Base-by-base conservation (phyloP, 2,113 vertebrate species). In the Loxodonta africana region DNA sequence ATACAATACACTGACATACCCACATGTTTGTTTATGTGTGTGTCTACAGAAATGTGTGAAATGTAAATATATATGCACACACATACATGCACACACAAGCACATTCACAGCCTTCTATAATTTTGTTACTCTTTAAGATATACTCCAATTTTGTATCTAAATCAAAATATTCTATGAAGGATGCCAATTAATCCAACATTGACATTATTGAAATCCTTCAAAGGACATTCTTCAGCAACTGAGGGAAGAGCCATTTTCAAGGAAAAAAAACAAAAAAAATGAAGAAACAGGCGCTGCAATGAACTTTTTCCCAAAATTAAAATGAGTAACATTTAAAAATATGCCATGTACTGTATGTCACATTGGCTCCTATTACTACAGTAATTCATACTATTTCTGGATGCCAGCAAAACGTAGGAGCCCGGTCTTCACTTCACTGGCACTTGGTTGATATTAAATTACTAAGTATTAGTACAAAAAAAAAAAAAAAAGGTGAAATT, bases 321-420 rank as follows among this genome's bases (percentile, higher is more conserved):
- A 97, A 97, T 93, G 51, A 93, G 28, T 87, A 95, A 92, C 91
- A 96, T 96, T 96, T 86, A 51, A 97, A 97, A 97, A 96, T 95
- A 96, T 96, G 94, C 37, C 82, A 80, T n/a, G 12, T 83, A 83
- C 88, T 95, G 86, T 95, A 97, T 93, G 92, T 20, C 84, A 96
- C 48, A 17, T 62, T 95, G 92, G 94, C 90, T 97, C 78, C 48
- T 69, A 86, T 95, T 95, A 91, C 90, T 89, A 51, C 18, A 95
- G 85, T 94, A 97, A 95, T 90, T 92, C 88, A 69, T 95, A 95
- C 95, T n/a, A 80, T 90, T 95, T 97, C 82, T 85, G 30, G 46
- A 85, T 86, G 65, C 94, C 95, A 97, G 91, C 30, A 80, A 83
- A 96, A 77, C 67, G 94, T 87, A 97, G 88, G 93, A 91, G 85